Conservation (phyloP, 1,140 invertebrate species). For the Drosophila sproati region DNA sequence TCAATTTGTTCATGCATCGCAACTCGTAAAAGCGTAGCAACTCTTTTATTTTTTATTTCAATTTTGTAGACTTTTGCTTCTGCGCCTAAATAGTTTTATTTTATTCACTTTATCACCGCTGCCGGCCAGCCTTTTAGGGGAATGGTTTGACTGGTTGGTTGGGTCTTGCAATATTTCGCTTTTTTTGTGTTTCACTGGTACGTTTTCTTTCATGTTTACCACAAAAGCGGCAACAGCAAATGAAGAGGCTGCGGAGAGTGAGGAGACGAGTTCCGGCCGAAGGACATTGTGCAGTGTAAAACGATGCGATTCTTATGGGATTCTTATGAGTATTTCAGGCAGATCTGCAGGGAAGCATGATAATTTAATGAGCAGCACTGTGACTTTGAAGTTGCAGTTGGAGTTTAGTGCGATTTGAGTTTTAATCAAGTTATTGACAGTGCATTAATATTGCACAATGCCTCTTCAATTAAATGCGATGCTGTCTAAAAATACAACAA, state of each 20-base stretch:
- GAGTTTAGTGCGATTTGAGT: slow-evolving; percentile 12
- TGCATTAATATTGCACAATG: background rate
- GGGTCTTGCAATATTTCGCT: slow-evolving; percentile 1
- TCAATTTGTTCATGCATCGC: background rate
- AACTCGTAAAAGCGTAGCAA: background rate
- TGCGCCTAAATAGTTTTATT: slow-evolving; percentile 46
- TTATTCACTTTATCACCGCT: slow-evolving; percentile 29
- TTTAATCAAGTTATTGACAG: slow-evolving; percentile 36
- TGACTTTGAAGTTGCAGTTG: slow-evolving; percentile 15
- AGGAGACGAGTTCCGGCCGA: slow-evolving; percentile 15
- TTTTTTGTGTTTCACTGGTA: slow-evolving; percentile 5
- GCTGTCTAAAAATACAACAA: background rate
- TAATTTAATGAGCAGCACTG: slow-evolving; percentile 48
- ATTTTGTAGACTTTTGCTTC: slow-evolving; percentile 29
- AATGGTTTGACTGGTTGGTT: slow-evolving; percentile 22
- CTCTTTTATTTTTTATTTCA: slow-evolving; percentile 24
- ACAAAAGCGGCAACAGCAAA: slow-evolving; percentile 45
- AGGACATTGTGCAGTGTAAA: slow-evolving; percentile 25
- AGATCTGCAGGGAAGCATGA: slow-evolving; percentile 42
- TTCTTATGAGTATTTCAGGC: slow-evolving; percentile 17
- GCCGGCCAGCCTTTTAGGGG: slow-evolving; percentile 15
- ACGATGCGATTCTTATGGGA: slow-evolving; percentile 9
- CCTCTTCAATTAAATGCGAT: background rate
- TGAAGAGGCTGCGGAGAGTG: slow-evolving; percentile 30
- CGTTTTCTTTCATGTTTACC: slow-evolving; percentile 46